Base-by-base conservation (phyloP, 2,113 vertebrate genomes). In the Malurus alboscapulatus region DNA sequence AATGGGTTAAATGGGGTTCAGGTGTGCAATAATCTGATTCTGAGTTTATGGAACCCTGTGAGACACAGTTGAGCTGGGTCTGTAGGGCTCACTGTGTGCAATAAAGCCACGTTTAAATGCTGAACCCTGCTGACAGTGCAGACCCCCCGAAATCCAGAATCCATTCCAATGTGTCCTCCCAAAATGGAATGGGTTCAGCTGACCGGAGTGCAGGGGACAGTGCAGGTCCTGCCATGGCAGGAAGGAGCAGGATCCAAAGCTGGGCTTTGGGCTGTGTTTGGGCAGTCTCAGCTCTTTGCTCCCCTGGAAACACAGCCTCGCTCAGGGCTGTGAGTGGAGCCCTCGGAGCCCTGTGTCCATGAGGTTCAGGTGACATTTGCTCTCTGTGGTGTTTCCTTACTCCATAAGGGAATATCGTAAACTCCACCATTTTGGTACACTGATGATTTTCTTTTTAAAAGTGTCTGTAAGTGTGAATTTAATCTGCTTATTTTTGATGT, bases 401-500 rank as follows among this genome's bases (percentile, higher is more conserved):
- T 77, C 74, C n/a, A 1, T 26, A 25, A 83, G 74, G 44, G 36
- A 4, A 0, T 26, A 38, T 26, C 73, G 20, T 36, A 21, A 68
- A 8, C 62, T 71, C 30, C 59, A 11, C 59, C 47, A 17, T 34
- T 91, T 80, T 57, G 51, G 44, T 47, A 30, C 14, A 2, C 14
- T 68, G 91, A 58, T 65, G 17, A 61, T 92, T 91, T 96, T 78
- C 78, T 90, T 95, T 95, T 87, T 17, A 77, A 72, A 94, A 86
- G 32, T 58, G 21, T 14, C 53, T 72, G 14, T 45, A 77, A 91
- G 78, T 68, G 61, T 92, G 91, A 90, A 68, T 95, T 92, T 80
- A 94, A 68, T 75, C 82, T 88, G 38, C 87, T 95, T 96, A 93
- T 82, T 95, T 96, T 84, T 88, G 92, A 93, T 95, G 96, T 96